Base-by-base conservation (phyloP, 2,797 vertebrate species). In the Hozukius guyotensis region DNA sequence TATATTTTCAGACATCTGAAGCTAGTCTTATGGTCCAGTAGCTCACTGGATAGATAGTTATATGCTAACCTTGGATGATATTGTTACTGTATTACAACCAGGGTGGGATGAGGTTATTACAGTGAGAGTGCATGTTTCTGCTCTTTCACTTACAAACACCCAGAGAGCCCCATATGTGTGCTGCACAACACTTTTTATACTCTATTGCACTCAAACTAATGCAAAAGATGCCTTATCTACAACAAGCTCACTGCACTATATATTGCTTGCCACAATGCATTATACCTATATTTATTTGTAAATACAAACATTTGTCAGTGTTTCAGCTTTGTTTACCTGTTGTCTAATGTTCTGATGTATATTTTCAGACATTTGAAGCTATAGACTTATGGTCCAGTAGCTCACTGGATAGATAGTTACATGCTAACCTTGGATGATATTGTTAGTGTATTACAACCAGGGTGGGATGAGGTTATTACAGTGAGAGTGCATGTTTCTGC, bases 301-400 rank as follows among this genome's bases (percentile, higher is more conserved):
- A 8, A 62, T 1, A 36, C 2, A 53, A 38, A 53, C 5, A 22
- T 20, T 22, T 77, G 77, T 52, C 60, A 77, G 55, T 11, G 3
- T 78, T 78, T 75, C 52, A 27, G 63, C 42, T 64, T 79, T 91
- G 76, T 86, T 95, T 98, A 99, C 97, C 98, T 98, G 97, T 84
- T 97, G 81, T 99, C 97, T 93, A 5, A 59, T 13, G 49, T 12
- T 10, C 5, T 61, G 8, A 5, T 36, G 42, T 25, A 18, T 57
- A 14, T 14, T 65, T 52, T 36, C 5, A 72, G 12, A 72, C 46
- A 38, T 67, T 10, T 53, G 27, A 72, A 38, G 70, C 46, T 38
- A 4, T 38, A 38, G 4, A 31, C 24, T 7, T 14, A 0, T 59
- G 25, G 6, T 59, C 27, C 5, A 61, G 60, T 10, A 31, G 32